Evolutionary conservation across 2,888 invertebrate species (phyloP).

Genomic region (Euzetes globulus): DNA sequence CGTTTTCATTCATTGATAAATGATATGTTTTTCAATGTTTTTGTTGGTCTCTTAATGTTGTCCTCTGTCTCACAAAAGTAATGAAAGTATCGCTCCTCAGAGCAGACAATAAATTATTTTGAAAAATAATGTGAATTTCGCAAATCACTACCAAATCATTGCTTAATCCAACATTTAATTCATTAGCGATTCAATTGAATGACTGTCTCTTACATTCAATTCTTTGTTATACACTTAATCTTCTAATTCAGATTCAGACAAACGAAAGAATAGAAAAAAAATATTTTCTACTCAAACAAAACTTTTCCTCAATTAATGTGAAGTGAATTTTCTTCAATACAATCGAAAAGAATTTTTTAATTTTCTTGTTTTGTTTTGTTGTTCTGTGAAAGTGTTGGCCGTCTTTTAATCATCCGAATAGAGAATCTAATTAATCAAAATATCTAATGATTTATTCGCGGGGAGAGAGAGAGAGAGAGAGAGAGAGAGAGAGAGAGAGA

Average conservation of each 20-base stretch:
- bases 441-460: not conserved
- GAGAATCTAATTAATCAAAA: not conserved
- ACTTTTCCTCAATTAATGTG: conserved; percentile 13
- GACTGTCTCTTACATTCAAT: not conserved
- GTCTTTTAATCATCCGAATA: not conserved
- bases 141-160: not conserved
- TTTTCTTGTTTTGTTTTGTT: not conserved
- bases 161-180: conserved; percentile 6
- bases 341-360: not conserved
- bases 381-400: conserved; percentile 20
- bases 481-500: not conserved
- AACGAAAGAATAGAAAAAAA: too few relatives aligned
- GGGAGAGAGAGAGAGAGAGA: not conserved
- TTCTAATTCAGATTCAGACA: too few relatives aligned
- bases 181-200: not conserved
- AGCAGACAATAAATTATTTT: not conserved
- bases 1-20: not conserved
- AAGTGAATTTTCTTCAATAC: not conserved
- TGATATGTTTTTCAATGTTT: not conserved
- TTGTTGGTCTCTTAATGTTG: not conserved
- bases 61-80: not conserved
- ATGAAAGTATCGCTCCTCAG: not conserved
- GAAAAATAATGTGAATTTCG: too few relatives aligned
- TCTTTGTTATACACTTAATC: too few relatives aligned
- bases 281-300: not conserved